Evolutionary conservation across 2,113 vertebrate genomes (phyloP), one percentile per base, ranked within the genome.

Genomic region (Anguilla japonica): DNA sequence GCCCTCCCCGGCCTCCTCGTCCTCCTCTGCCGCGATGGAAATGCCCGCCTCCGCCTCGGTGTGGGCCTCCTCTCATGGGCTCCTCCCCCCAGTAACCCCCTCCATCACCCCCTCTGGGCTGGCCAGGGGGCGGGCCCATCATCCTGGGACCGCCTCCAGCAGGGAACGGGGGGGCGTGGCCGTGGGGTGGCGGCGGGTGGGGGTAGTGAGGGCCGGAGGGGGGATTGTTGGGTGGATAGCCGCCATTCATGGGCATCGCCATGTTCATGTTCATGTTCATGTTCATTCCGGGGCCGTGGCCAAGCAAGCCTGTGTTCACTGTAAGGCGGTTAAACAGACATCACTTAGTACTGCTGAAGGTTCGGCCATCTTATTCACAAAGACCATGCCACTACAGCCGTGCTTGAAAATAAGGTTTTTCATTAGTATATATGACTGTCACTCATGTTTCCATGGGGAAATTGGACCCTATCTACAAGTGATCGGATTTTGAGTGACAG

Each of bases 51-150:
- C 78, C 79, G 4, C 92, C 91, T 46, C 96, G 89, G 83, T 95
- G 95, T 0, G 96, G 97, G 0, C 96, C 96, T 4, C 97, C 97
- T 43, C 97, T 94, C 95, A 98, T 96, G 41, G 96, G 96, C 9
- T 97, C 96, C 0, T 97, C 97, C 0, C 97, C 97, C 97, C 97
- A 98, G 92, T 97, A 98, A 87, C 96, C 96, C 18, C 96, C 96
- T 0, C 94, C 93, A 53, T 95, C 95, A 4, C 93, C 95, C 20
- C 92, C 90, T 0, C 93, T 86, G 26, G 93, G 92, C 83, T 96
- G 96, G 15, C 95, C 95, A 0, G 96, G 96, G 0, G 97, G 97
- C 0, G 84, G 84, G 22, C 97, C 97, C 94, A 98, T 95, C 92
- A 98, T 97, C 79, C 97, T 95, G 0, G 96, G 97, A 18, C 84